Base-by-base conservation (phyloP, 2,888 invertebrate genomes). In the Girardia tigrina region DNA sequence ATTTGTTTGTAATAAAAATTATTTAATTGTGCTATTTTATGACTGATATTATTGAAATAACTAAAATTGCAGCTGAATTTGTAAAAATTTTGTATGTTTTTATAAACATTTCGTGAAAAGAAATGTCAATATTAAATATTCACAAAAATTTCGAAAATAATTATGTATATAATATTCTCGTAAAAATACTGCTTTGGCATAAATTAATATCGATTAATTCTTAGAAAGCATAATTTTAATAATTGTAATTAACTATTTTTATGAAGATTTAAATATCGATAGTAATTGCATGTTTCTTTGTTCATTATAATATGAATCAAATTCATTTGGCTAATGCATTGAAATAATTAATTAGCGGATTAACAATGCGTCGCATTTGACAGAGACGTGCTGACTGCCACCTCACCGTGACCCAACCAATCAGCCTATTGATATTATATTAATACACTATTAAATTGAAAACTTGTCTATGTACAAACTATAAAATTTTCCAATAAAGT, bases 241-340 rank as follows among this genome's bases (percentile, higher is more conserved):
- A 56, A 56, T 56, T 56, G 56, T 56, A 56, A 56, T 56, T 56
- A 56, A 56, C 23, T 20, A 56, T 56, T 56, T 36, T 56, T 56
- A 56, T 56, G n/a, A 56, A 56, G 56, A 56, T 56, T 56, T 56
- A 56, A 56, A 56, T 56, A 56, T 56, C 56, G 56, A 56, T 56
- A 56, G 56, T 56, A 56, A 56, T 56, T 56, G 56, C 56, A 56
- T 56, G 56, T 56, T 56, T 56, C 56, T 56, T 56, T 56, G 20
- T n/a, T 4, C 56, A 23, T 20, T 56, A 6, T 6, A 56, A 56
- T 56, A n/a, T 56, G 56, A 56, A 56, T 56, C 56, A 56, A 56
- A 56, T 56, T 56, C 56, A 56, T 56, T 56, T 56, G 56, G 56
- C 56, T 56, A 56, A 56, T 56, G 56, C 56, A 56, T 56, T 56